Conservation (phyloP, 2,113 vertebrate genomes). For the Cheirogaleus medius region DNA sequence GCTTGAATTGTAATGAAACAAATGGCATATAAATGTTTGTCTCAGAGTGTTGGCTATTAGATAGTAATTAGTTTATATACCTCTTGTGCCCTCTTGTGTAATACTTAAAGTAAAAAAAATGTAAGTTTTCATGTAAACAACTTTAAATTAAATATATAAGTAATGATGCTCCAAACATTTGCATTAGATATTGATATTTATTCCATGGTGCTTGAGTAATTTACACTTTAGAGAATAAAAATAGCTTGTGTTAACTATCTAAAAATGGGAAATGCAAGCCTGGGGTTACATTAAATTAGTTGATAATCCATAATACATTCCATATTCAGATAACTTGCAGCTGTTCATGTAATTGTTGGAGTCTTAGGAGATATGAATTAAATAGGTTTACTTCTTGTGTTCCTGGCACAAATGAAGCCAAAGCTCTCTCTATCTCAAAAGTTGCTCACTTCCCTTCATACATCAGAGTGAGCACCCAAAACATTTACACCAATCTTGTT, state of each 20-base stretch:
- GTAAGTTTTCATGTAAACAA: background rate
- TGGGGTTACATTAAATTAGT: background rate
- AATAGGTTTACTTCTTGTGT: background rate
- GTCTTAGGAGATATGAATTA: slow-evolving; percentile 7
- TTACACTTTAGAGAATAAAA: background rate
- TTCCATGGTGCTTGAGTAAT: background rate
- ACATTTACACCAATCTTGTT: background rate
- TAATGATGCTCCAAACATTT: background rate
- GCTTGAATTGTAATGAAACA: background rate
- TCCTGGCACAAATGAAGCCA: background rate
- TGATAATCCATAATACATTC: background rate
- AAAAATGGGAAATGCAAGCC: background rate
- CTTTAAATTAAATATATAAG: background rate
- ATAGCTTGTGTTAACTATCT: background rate
- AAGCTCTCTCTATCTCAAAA: background rate
- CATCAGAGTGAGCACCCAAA: background rate
- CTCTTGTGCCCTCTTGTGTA: background rate
- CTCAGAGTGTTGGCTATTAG: background rate
- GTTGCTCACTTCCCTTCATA: background rate
- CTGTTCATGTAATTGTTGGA: slow-evolving; percentile 3
- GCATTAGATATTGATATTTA: background rate
- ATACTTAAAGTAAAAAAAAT: background rate
- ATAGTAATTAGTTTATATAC: background rate
- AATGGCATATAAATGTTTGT: background rate
- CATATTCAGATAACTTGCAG: background rate